Percentiles rank a stretch among this genome's conserved stretches.
Conservation (phyloP, 2,113 vertebrate species). For the Aix galericulata region DNA sequence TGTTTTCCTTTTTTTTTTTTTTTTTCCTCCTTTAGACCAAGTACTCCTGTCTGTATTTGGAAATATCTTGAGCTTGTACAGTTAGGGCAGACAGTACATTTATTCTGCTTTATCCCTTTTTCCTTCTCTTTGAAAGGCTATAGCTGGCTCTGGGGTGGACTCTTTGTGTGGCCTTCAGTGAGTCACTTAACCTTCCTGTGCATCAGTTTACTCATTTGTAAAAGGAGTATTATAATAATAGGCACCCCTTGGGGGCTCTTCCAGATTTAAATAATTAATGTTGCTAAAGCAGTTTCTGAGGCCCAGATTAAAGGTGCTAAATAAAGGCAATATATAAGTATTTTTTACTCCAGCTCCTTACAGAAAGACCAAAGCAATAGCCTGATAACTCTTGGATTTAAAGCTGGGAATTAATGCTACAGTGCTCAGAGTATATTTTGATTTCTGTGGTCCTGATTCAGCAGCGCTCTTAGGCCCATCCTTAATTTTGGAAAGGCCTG, state of each 20-base stretch:
- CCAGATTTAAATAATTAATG: conserved; percentile 49
- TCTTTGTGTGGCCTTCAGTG: conserved; percentile 54
- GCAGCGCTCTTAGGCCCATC: not conserved
- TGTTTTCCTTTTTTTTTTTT: not conserved
- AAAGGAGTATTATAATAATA: conserved; percentile 43
- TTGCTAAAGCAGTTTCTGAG: not conserved
- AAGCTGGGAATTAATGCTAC: not conserved
- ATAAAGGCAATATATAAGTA: not conserved
- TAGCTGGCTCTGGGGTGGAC: not conserved
- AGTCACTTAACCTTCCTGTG: conserved; percentile 40
- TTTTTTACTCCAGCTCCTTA: not conserved
- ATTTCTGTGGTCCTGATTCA: not conserved
- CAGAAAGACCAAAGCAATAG: not conserved
- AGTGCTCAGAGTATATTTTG: not conserved
- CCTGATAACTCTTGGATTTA: not conserved
- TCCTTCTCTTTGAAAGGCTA: not conserved
- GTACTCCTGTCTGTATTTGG: not conserved
- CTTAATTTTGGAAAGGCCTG: not conserved
- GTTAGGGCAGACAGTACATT: not conserved
- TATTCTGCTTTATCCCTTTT: not conserved
- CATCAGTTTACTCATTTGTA: conserved; percentile 39
- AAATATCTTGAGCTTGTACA: not conserved
- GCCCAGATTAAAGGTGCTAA: conserved; percentile 46
- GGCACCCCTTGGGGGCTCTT: conserved; percentile 14
- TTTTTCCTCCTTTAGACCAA: not conserved